A percentile compares a stretch with the other conserved stretches of the same genome.
Evolutionary conservation across 2,888 invertebrate species (phyloP).

Genomic region (Temnothorax ravouxi): DNA sequence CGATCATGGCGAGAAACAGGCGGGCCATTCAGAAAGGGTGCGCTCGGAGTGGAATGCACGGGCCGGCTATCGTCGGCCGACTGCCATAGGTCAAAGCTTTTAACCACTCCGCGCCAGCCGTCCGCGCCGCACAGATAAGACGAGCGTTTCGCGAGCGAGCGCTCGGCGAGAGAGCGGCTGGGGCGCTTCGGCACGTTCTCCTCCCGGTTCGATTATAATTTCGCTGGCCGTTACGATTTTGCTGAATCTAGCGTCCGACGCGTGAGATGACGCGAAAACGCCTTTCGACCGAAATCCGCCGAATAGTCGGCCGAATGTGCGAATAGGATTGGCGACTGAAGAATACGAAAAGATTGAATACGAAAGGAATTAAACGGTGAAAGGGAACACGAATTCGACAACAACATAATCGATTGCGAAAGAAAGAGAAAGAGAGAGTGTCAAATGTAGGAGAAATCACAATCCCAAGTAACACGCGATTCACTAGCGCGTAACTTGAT

Average conservation of each 20-base stretch:
- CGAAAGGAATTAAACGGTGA: too few species aligned
- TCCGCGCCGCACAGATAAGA: slow-evolving; percentile 75
- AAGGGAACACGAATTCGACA: neutral
- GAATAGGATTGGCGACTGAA: neutral
- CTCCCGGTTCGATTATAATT: slow-evolving; percentile 5
- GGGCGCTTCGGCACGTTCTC: slow-evolving; percentile 2
- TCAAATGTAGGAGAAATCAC: neutral
- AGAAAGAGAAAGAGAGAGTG: too few species aligned
- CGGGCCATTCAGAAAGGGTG: slow-evolving; percentile 80
- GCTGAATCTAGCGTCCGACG: neutral
- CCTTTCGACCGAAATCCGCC: neutral
- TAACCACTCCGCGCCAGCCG: slow-evolving; percentile 70
- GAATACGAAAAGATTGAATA: too few species aligned
- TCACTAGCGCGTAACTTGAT: neutral
- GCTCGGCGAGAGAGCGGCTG: slow-evolving; percentile 34
- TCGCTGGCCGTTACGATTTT: slow-evolving; percentile 16
- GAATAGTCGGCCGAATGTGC: neutral
- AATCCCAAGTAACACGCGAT: neutral
- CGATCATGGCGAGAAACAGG: slow-evolving; percentile 77
- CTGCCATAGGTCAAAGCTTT: slow-evolving; percentile 85
- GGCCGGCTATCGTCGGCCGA: slow-evolving; percentile 81
- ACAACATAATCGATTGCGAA: neutral
- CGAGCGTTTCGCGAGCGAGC: slow-evolving; percentile 76
- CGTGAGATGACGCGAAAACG: neutral
- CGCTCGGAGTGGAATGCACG: slow-evolving; percentile 80